Percentiles rank a stretch among this genome's conserved stretches.
Evolutionary conservation across 2,888 invertebrate genomes (phyloP).

Genomic region (Drosophila robusta): DNA sequence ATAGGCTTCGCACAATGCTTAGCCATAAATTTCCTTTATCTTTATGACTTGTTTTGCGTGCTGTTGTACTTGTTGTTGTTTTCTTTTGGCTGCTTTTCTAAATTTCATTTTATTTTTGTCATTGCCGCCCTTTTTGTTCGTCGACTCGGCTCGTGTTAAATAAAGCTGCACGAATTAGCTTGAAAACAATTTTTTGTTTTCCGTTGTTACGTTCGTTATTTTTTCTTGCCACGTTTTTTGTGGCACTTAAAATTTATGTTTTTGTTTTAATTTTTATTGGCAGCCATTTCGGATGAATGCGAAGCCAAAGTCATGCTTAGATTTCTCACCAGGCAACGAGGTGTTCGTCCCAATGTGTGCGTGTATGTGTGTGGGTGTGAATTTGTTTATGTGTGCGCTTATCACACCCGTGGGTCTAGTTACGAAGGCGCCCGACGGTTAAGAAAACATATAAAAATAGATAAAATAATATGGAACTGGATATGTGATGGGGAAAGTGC

Average conservation of each 20-base stretch:
- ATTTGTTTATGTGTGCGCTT: constrained; percentile 44
- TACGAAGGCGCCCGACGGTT: constrained; percentile 17
- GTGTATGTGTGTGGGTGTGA: constrained; percentile 35
- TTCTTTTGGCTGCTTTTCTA: constrained; percentile 30
- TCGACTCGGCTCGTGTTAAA: constrained; percentile 40
- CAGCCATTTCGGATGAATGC: constrained; percentile 45
- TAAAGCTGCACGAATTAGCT: constrained; percentile 64
- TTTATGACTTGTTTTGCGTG: constrained; percentile 66
- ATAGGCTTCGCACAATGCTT: constrained; percentile 60
- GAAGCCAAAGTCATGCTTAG: constrained; percentile 27
- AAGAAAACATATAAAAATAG: constrained; percentile 33
- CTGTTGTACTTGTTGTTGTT: constrained; percentile 18
- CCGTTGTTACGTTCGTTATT: constrained; percentile 13
- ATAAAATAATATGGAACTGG: constrained; percentile 16
- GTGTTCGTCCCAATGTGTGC: constrained; percentile 2
- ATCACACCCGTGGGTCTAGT: constrained; percentile 57
- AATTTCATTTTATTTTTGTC: constrained; percentile 46
- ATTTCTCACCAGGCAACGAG: constrained; percentile 37
- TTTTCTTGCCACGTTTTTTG: constrained; percentile 24
- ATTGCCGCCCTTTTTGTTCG: constrained; percentile 40
- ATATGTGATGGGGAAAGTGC: constrained; percentile 14
- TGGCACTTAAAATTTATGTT: constrained; percentile 49
- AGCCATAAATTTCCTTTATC: constrained; percentile 65
- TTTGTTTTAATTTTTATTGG: constrained; percentile 63
- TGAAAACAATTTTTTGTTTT: constrained; percentile 27